Conservation (phyloP, 2,888 invertebrate genomes). For the Tachystola acroxantha region DNA sequence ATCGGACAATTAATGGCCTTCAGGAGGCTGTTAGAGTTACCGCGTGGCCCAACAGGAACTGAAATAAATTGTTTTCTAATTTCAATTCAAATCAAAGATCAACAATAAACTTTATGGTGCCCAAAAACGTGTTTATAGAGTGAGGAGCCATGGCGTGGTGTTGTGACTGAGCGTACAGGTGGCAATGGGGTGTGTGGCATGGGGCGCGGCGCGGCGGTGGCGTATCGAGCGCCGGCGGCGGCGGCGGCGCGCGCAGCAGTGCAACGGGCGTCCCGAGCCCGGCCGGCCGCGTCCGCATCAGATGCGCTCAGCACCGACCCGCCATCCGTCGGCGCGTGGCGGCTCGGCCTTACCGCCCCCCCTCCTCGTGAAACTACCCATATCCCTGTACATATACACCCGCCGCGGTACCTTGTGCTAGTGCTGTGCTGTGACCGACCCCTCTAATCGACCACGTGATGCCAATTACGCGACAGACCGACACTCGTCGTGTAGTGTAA, state of each 20-base stretch:
- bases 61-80: too few species aligned
- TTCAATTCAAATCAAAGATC: too few species aligned
- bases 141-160: conserved; percentile 55
- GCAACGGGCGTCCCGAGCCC: conserved; percentile 45
- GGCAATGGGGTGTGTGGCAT: conserved; percentile 52
- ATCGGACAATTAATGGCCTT: too few species aligned
- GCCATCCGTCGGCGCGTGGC: conserved; percentile 41
- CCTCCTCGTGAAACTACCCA: conserved; percentile 13
- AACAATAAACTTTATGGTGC: conserved; percentile 4
- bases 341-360: conserved; percentile 19
- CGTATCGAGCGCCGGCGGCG: conserved; percentile 43
- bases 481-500: conserved; percentile 35
- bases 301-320: conserved; percentile 35
- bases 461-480: conserved; percentile 12
- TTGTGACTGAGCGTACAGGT: conserved; percentile 73
- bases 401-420: conserved; percentile 24
- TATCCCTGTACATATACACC: conserved; percentile 13
- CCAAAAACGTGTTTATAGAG: conserved; percentile 21
- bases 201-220: conserved; percentile 47
- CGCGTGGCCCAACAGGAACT: too few species aligned
- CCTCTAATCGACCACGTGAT: conserved; percentile 26
- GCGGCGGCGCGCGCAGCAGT: conserved; percentile 59
- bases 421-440: conserved; percentile 35
- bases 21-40: too few species aligned
- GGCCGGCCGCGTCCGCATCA: conserved; percentile 43